These are phyloP conservation scores for Cladorhizidae sp. DNA, from an alignment of 37 sponge, comb jelly and placozoan species.

Conservation along the genomic window DNA sequence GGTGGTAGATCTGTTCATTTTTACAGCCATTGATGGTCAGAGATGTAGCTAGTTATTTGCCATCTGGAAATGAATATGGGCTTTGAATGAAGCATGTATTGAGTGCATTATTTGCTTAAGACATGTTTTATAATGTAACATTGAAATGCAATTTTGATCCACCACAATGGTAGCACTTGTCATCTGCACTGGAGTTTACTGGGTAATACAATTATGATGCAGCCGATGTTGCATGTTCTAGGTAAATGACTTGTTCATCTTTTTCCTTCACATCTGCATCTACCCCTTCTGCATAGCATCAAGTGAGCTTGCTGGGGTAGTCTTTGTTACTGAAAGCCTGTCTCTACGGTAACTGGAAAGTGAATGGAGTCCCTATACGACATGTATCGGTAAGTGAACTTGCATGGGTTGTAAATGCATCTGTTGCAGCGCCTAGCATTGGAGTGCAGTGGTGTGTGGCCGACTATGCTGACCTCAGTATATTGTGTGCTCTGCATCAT, in stretches of 20 bases:
- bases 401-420: not conserved
- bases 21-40: not conserved
- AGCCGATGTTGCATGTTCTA: not conserved
- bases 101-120: too few relatives aligned
- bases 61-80: constrained; percentile 20
- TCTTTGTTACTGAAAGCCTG: not conserved
- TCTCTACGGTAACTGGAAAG: not conserved
- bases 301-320: not conserved
- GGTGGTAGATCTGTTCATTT: not conserved
- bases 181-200: too few relatives aligned
- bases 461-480: not conserved
- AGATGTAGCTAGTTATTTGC: not conserved
- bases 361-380: not conserved
- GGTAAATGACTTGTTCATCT: not conserved
- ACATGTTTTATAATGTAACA: too few relatives aligned
- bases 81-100: too few relatives aligned
- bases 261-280: not conserved
- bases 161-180: too few relatives aligned
- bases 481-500: not conserved
- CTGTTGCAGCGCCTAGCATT: not conserved
- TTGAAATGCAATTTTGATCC: too few relatives aligned
- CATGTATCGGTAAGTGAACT: not conserved
- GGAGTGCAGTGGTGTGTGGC: not conserved
- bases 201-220: not conserved
- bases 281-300: not conserved